Evolutionary conservation across 2,888 invertebrate genomes (phyloP).

Genomic region (Drosophila fungiperda): DNA sequence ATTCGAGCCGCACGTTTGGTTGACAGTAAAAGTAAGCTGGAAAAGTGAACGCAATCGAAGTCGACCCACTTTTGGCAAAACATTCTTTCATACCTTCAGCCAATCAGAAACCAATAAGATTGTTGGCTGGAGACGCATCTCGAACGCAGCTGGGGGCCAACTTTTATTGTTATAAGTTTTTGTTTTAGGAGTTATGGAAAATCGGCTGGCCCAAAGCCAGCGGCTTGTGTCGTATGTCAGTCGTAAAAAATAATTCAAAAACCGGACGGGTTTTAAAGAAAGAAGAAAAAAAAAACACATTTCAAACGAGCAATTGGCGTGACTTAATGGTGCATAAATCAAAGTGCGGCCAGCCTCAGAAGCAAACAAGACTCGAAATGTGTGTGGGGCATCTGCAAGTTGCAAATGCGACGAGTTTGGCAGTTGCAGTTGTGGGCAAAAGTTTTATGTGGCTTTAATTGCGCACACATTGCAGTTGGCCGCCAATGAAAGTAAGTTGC

Average conservation of each 20-base stretch:
- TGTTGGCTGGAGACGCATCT: constrained; percentile 31
- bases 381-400: constrained; percentile 22
- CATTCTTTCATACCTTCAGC: constrained; percentile 37
- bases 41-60: constrained; percentile 75
- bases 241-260: constrained; percentile 61
- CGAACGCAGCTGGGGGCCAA: constrained; percentile 38
- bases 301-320: constrained; percentile 79
- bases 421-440: constrained; percentile 13
- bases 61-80: constrained; percentile 56
- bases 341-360: constrained; percentile 32
- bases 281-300: constrained; percentile 30
- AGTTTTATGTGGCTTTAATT: constrained; percentile 59
- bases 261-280: constrained; percentile 23
- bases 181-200: constrained; percentile 27
- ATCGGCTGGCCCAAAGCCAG: constrained; percentile 76
- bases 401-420: background rate
- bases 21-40: constrained; percentile 78
- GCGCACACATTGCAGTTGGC: constrained; percentile 43
- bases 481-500: constrained; percentile 69
- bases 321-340: constrained; percentile 81
- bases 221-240: constrained; percentile 63
- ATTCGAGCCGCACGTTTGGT: constrained; percentile 64
- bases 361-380: constrained; percentile 3
- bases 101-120: constrained; percentile 27
- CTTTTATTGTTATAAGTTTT: constrained; percentile 11